These are phyloP conservation scores for Globodera ellingtonae DNA, from an alignment of 1,140 invertebrate species.

Conservation along the genomic window DNA sequence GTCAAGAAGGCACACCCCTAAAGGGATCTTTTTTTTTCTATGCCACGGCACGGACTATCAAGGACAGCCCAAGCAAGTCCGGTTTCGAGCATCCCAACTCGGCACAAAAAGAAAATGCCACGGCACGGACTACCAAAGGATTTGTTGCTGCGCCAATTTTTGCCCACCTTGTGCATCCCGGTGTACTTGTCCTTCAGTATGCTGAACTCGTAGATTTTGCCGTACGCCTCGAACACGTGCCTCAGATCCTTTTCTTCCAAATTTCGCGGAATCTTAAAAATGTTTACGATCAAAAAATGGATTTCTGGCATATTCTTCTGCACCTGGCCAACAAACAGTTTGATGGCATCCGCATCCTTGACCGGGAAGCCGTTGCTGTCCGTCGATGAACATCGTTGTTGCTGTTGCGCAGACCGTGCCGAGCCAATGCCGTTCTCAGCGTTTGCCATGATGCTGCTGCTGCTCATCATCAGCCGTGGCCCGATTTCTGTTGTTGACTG, in stretches of 20 bases:
- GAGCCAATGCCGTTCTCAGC: not conserved
- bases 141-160: too few relatives aligned
- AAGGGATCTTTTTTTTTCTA: constrained; percentile 44
- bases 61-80: too few relatives aligned
- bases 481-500: not conserved
- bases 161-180: constrained; percentile 85
- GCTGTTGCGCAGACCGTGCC: too few relatives aligned
- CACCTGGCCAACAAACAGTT: constrained; percentile 64
- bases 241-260: constrained; percentile 83
- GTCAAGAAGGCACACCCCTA: constrained; percentile 94
- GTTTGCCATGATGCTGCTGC: too few relatives aligned
- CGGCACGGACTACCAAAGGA: too few relatives aligned
- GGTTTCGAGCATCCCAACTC: too few relatives aligned
- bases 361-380: constrained; percentile 65
- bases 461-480: not conserved
- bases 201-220: constrained; percentile 89
- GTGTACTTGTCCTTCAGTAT: constrained; percentile 88
- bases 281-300: not conserved
- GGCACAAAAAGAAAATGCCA: too few relatives aligned
- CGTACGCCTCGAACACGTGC: constrained; percentile 87
- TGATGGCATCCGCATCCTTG: constrained; percentile 61
- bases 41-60: too few relatives aligned
- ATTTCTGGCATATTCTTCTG: not conserved
- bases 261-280: constrained; percentile 79
- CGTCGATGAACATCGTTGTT: constrained; percentile 46